These are phyloP conservation scores for Lepus timidus DNA, from an alignment of 2,113 vertebrate genomes.

Conservation along the genomic window DNA sequence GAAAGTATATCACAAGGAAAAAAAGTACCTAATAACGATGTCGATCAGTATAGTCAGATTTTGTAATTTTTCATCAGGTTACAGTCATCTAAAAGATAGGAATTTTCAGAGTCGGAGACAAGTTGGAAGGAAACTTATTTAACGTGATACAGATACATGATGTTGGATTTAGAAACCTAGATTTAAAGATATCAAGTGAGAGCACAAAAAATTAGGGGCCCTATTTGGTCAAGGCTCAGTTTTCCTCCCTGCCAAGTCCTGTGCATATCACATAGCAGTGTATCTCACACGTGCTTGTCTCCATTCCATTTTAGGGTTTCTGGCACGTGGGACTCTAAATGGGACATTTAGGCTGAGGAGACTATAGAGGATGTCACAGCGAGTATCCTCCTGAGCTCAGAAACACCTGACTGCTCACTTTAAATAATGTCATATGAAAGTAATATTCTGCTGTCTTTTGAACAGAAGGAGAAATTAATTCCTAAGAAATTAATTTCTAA, in stretches of 20 bases:
- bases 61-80: not conserved
- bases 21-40: not conserved
- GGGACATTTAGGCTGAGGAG: not conserved
- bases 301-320: not conserved
- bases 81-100: not conserved
- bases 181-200: not conserved
- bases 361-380: not conserved
- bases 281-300: not conserved
- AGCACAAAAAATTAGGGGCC: not conserved
- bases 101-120: not conserved
- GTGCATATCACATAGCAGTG: not conserved
- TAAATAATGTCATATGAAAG: not conserved
- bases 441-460: not conserved
- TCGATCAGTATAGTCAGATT: not conserved
- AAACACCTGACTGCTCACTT: not conserved
- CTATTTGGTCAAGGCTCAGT: not conserved
- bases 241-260: not conserved
- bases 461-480: not conserved
- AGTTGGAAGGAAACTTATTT: not conserved
- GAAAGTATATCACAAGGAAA: not conserved
- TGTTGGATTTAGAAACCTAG: not conserved
- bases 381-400: not conserved
- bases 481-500: constrained; percentile 22
- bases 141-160: not conserved
- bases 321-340: constrained; percentile 4